These are phyloP conservation scores for Megalurothrips usitatus DNA, from an alignment of 2,888 invertebrate species.

Conservation along the genomic window DNA sequence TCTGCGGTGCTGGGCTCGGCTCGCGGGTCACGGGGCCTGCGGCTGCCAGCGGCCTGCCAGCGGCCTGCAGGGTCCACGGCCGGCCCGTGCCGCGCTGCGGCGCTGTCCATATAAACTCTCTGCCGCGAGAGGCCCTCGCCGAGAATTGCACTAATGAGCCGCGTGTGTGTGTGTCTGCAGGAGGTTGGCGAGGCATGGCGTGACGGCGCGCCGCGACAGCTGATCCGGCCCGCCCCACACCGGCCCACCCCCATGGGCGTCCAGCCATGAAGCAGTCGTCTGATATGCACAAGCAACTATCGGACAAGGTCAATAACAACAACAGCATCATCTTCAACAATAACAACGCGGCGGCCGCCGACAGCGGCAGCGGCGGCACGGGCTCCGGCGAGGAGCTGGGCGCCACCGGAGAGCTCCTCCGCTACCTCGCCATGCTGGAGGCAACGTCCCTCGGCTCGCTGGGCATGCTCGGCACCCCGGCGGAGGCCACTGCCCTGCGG, in stretches of 20 bases:
- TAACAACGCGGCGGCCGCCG: neutral
- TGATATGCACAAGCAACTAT: conserved; percentile 18
- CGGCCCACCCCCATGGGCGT: neutral
- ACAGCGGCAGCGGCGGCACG: too few relatives aligned
- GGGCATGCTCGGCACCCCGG: neutral
- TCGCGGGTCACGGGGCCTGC: too few relatives aligned
- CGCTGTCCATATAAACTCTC: neutral
- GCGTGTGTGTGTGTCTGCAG: neutral
- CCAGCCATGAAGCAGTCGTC: conserved; percentile 15
- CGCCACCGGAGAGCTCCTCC: neutral
- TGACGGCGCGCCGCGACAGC: neutral
- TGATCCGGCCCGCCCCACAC: neutral
- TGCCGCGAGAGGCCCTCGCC: neutral
- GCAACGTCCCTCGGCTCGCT: neutral
- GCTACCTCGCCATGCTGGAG: conserved; percentile 19
- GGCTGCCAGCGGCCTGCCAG: too few relatives aligned
- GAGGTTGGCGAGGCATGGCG: too few relatives aligned
- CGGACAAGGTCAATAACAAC: neutral
- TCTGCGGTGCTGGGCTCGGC: neutral
- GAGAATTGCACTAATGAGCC: conserved; percentile 2
- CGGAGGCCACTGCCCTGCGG: neutral
- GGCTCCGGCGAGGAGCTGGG: too few relatives aligned
- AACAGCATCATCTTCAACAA: neutral
- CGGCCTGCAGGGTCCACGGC: too few relatives aligned
- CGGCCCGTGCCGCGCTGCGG: too few relatives aligned